phyloP scores from a whole-genome alignment of 2,113 vertebrate species.

The Chunga burmeisteri region DNA sequence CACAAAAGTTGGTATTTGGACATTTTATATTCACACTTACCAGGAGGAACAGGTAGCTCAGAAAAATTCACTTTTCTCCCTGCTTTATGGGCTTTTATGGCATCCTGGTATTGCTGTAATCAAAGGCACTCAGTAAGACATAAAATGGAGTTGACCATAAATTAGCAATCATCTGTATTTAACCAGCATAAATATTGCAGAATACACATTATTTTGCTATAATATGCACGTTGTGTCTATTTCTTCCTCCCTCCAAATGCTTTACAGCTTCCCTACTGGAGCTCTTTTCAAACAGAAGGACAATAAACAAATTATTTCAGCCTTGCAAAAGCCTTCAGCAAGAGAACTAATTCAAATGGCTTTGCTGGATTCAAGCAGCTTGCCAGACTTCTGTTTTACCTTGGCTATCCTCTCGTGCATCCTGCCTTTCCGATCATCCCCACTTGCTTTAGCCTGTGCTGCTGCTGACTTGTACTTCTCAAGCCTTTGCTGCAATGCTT shows the following conservation, averaged over 20 bases:
- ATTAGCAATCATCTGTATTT: not conserved
- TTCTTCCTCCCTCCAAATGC: not conserved
- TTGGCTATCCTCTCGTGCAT: slow-evolving; percentile 96
- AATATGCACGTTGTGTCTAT: not conserved
- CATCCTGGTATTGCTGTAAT: slow-evolving; percentile 93
- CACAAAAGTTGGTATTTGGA: not conserved
- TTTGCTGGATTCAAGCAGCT: not conserved
- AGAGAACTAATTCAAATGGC: not conserved
- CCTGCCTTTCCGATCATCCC: slow-evolving; percentile 89
- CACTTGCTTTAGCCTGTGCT: slow-evolving; percentile 83
- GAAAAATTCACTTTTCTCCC: slow-evolving; percentile 87
- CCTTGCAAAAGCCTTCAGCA: not conserved
- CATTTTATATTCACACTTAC: slow-evolving; percentile 64
- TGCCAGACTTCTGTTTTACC: slow-evolving; percentile 52
- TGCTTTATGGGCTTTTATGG: slow-evolving; percentile 87
- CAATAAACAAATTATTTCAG: not conserved
- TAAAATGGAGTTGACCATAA: not conserved
- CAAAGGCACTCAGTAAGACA: slow-evolving; percentile 18
- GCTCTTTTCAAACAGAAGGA: not conserved
- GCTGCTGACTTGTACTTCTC: slow-evolving; percentile 87
- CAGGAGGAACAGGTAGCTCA: slow-evolving; percentile 91
- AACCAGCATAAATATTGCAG: not conserved
- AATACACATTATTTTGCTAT: not conserved
- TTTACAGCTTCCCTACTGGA: not conserved
- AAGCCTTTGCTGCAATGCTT: slow-evolving; percentile 88